phyloP scores from a whole-genome alignment of 2,113 vertebrate species.

The Mobula birostris region DNA sequence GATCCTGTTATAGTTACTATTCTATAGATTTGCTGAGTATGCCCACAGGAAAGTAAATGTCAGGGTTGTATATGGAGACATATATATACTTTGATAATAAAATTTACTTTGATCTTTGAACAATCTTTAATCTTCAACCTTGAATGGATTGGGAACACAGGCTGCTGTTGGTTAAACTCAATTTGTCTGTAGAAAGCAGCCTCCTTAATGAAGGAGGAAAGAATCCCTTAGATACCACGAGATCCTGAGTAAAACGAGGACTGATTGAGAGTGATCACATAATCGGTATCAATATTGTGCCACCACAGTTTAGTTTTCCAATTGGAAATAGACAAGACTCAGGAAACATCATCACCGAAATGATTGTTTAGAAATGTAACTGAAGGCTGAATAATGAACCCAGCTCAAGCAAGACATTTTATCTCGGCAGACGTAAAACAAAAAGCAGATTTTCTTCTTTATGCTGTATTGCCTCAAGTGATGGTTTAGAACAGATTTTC shows the following conservation, averaged over 20 bases:
- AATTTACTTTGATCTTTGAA: too few species aligned
- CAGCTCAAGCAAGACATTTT: background rate
- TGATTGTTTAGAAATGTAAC: background rate
- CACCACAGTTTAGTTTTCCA: background rate
- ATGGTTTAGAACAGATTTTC: slow-evolving; percentile 28
- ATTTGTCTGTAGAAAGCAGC: too few species aligned
- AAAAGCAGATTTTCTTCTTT: background rate
- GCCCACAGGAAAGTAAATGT: too few species aligned
- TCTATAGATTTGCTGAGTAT: too few species aligned
- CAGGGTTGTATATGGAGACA: too few species aligned
- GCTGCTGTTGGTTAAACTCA: too few species aligned
- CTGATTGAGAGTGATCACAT: background rate
- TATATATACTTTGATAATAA: too few species aligned
- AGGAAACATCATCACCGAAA: background rate
- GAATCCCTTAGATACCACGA: background rate
- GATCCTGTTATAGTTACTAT: too few species aligned
- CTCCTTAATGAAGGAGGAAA: background rate
- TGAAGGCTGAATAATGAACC: background rate
- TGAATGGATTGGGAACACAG: too few species aligned
- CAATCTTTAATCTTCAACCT: too few species aligned
- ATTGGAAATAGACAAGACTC: background rate
- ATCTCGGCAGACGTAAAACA: background rate
- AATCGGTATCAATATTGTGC: background rate
- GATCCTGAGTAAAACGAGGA: background rate
- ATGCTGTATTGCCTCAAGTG: background rate